Conservation (phyloP, 2,888 invertebrate species). For the Strigamia transsilvanica region DNA sequence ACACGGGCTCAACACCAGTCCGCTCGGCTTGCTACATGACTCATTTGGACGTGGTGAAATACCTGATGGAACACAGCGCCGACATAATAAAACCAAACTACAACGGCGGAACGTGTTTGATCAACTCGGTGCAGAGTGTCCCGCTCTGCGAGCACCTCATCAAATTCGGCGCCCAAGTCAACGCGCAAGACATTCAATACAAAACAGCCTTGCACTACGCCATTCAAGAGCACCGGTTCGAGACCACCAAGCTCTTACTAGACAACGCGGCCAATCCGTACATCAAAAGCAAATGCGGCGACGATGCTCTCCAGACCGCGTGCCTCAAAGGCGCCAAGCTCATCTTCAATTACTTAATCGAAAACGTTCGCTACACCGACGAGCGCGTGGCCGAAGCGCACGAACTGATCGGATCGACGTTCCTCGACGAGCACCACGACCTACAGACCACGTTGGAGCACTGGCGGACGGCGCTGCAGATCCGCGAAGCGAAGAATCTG, state of each 20-base stretch:
- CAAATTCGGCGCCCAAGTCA: constrained; percentile 80
- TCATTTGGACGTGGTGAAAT: constrained; percentile 77
- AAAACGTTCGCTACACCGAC: constrained; percentile 71
- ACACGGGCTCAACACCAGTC: constrained; percentile 88
- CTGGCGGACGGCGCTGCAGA: constrained; percentile 81
- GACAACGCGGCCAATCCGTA: constrained; percentile 81
- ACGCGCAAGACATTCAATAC: constrained; percentile 86
- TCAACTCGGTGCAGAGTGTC: constrained; percentile 89
- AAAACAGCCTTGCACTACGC: constrained; percentile 94
- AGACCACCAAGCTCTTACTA: constrained; percentile 82
- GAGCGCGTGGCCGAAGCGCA: constrained; percentile 83
- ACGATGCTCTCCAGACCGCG: constrained; percentile 88
- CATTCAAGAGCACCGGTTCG: constrained; percentile 75
- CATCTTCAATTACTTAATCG: constrained; percentile 72
- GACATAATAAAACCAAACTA: constrained; percentile 77
- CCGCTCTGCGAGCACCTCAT: constrained; percentile 82
- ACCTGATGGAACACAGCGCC: constrained; percentile 62
- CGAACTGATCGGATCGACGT: constrained; percentile 87
- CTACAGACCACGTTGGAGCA: constrained; percentile 71
- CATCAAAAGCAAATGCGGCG: constrained; percentile 80
- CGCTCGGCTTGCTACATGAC: constrained; percentile 94
- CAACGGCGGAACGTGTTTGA: constrained; percentile 91
- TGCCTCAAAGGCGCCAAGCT: constrained; percentile 74
- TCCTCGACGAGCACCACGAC: constrained; percentile 76
- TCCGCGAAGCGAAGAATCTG: constrained; percentile 66